Conservation (phyloP, 2,888 invertebrate species). For the Leptopilina syphax region DNA sequence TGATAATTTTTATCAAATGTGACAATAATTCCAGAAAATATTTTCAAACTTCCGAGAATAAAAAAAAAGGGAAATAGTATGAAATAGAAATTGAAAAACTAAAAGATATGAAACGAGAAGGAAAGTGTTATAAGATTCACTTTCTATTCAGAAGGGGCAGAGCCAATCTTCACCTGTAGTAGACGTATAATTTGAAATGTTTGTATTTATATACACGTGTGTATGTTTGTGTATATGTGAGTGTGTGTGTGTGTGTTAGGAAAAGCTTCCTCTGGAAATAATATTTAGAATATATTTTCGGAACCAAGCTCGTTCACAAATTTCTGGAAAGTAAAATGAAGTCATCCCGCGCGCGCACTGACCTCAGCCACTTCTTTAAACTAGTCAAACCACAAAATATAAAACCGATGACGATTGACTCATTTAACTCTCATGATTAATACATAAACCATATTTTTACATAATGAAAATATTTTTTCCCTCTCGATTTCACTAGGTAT, state of each 20-base stretch:
- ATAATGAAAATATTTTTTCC: conserved; percentile 45
- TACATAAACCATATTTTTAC: conserved; percentile 16
- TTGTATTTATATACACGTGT: too few species aligned
- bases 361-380: conserved; percentile 51
- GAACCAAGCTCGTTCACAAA: not conserved
- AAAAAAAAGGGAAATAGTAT: too few species aligned
- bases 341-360: conserved; percentile 41
- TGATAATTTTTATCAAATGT: too few species aligned
- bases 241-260: not conserved
- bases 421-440: conserved; percentile 43
- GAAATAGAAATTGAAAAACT: too few species aligned
- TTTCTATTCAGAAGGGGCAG: not conserved
- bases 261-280: not conserved
- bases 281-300: not conserved
- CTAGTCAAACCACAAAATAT: conserved; percentile 43
- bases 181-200: too few species aligned
- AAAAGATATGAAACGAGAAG: not conserved
- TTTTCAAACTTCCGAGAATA: too few species aligned
- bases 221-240: too few species aligned
- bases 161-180: not conserved
- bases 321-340: conserved; percentile 44
- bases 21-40: too few species aligned
- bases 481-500: not conserved
- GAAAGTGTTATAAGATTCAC: conserved; percentile 1
- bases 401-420: conserved; percentile 6